Evolutionary conservation across 2,113 vertebrate genomes (phyloP), one percentile per base, ranked within the genome.

Genomic region (Myrmophylax atrothorax): DNA sequence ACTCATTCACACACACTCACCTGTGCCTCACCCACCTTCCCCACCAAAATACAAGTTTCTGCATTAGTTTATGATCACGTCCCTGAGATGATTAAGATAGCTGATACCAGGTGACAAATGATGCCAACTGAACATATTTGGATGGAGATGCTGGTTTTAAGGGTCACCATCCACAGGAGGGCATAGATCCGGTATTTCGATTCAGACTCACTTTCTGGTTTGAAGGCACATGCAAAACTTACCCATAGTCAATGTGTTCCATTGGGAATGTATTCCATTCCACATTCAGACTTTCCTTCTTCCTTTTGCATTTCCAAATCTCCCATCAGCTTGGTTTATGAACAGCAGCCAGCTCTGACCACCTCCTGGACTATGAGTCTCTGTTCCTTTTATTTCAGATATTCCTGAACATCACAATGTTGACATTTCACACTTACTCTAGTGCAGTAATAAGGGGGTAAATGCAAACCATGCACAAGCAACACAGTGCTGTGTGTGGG

Each of bases 401-500:
- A 50, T 69, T 53, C 35, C 22, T 42, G 63, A 18, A 26, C 35
- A 55, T 66, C 78, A 40, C 2, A 1, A 4, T 20, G 13, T 42
- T 63, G 38, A 25, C 50, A n/a, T 55, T 86, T 88, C 23, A 40
- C 22, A 13, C 8, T 53, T 69, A 14, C 33, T 77, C 35, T 52
- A 49, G 31, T 29, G 26, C 24, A 59, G 23, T 58, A 87, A 58
- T 0, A 1, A 59, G 18, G 28, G 2, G 9, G 11, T 12, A 28
- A 66, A 73, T 42, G 18, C 46, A 35, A 87, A 66, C 10, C 0
- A 0, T 50, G 53, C 4, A 3, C 0, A 0, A 17, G 40, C 37
- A 74, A 24, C 0, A 1, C 35, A 38, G n/a, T 14, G 31, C 11
- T 46, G 18, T 1, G 1, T 10, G 2, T 7, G 5, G 11, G 18